Evolutionary conservation across 2,888 invertebrate species (phyloP), one percentile per base, ranked within the genome.

Genomic region (Thyatira batis): DNA sequence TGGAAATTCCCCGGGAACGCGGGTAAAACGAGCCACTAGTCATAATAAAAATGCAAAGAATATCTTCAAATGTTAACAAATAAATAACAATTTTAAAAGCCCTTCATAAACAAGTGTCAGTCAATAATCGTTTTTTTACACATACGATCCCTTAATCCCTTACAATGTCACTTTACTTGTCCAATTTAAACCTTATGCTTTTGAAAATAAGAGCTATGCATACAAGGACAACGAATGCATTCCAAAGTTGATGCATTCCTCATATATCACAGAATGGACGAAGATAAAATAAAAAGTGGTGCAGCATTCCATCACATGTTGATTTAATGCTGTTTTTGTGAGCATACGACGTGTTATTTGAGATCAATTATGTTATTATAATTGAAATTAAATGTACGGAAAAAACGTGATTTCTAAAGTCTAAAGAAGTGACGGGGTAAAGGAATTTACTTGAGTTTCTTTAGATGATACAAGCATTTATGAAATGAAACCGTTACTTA

Each of bases 241-340:
- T 65, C 57, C 58, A 39, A 1, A 13, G 33, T 5, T 8, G 17
- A 39, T 39, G n/a, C 17, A n/a, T 17, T 17, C 17, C 39, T 27
- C 48, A 20, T 48, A 48, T 48, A 48, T 48, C 48, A 48, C 48
- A n/a, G 11, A 4, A 20, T 58, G 52, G 28, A 45, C n/a, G 55
- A 61, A 66, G 48, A 65, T 62, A 63, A 66, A 51, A 65, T 62
- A 63, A 69, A 72, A 71, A 65, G 55, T 54, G 55, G 58, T 43
- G 57, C 66, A 73, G 57, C 66, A 73, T 76, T 72, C 70, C 67
- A 59, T 58, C 55, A 60, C 51, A 57, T 44, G 57, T 51, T 52
- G 58, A 62, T 61, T 49, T 57, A 63, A 63, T 57, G 57, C 60
- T 53, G 51, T 60, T 60, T 65, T 61, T 67, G 61, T 66, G 58